phyloP scores from a whole-genome alignment of 2,888 invertebrate species.

The Dichetophora obliterata region DNA sequence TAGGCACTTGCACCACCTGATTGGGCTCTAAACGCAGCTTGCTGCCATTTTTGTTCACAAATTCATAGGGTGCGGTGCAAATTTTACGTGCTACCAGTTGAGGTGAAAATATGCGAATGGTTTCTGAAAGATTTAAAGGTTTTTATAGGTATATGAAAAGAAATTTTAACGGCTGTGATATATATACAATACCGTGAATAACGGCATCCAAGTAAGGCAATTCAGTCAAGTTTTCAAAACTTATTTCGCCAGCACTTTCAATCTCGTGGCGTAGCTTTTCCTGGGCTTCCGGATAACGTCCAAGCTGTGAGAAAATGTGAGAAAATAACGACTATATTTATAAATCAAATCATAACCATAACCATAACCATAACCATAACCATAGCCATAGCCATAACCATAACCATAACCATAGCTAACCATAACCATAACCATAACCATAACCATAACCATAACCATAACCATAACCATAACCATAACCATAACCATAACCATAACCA shows the following conservation, averaged over 20 bases:
- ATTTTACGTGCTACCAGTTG: conserved; percentile 52
- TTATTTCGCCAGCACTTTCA: conserved; percentile 46
- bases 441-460: no score
- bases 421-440: no score
- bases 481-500: no score
- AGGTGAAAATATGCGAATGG: conserved; percentile 61
- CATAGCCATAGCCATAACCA: no score
- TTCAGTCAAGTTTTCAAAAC: conserved; percentile 59
- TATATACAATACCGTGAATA: conserved; percentile 56
- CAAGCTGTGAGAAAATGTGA: conserved; percentile 52
- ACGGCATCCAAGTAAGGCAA: conserved; percentile 65
- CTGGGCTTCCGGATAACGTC: conserved; percentile 56
- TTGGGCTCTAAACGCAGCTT: conserved; percentile 54
- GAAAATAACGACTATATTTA: no score
- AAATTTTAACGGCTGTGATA: not conserved
- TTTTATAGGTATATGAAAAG: not conserved
- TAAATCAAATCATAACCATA: no score
- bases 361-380: no score
- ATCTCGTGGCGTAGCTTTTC: conserved; percentile 58
- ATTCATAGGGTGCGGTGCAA: conserved; percentile 58
- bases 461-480: no score
- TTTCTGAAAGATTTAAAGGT: conserved; percentile 50
- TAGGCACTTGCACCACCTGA: conserved; percentile 56
- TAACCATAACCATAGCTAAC: no score
- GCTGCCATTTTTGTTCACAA: conserved; percentile 58